Base-by-base conservation (phyloP, 2,888 invertebrate species). In the Lissonota sp. region DNA sequence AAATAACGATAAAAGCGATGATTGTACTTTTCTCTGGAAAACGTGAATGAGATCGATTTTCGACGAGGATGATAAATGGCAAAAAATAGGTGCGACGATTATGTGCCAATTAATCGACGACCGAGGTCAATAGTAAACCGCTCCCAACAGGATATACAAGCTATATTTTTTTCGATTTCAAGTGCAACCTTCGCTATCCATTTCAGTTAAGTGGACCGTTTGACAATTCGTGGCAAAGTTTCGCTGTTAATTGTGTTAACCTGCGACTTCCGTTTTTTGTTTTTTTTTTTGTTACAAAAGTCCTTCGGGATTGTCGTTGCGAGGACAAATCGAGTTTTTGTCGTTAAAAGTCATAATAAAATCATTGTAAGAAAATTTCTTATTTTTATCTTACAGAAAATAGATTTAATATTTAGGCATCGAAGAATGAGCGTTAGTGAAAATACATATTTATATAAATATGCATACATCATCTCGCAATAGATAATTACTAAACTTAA, bases 111-210 rank as follows among this genome's bases (percentile, higher is more conserved):
- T 58, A 57, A 66, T 58, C 58, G 46, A 66, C 44, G 63, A 80
- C 69, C 10, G n/a, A 7, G 51, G 26, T 26, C 26, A 26, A 26
- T 26, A 26, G 26, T 26, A 49, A 10, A 53, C 53, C 67, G 8
- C 67, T 67, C 67, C 67, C 42, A 12, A 5, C 66, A 67, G 66
- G 66, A 67, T 67, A 67, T 67, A 40, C 53, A 67, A 26, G 26
- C 26, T 26, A 26, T 26, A 26, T 42, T 26, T 76, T 75, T 80
- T 64, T 57, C 71, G 53, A 73, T 87, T 89, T 89, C 88, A 88
- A 88, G 87, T 83, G 84, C 87, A 84, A 86, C 88, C 87, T 86
- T 84, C 85, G 67, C 16, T 64, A 69, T 42, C 66, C 53, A 72
- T 62, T 37, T 53, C 40, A 70, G 62, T 73, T 78, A 7, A 46